Evolutionary conservation across 2,797 vertebrate genomes (phyloP), one percentile per base, ranked within the genome.

Genomic region (Ctenosaura bakeri): DNA sequence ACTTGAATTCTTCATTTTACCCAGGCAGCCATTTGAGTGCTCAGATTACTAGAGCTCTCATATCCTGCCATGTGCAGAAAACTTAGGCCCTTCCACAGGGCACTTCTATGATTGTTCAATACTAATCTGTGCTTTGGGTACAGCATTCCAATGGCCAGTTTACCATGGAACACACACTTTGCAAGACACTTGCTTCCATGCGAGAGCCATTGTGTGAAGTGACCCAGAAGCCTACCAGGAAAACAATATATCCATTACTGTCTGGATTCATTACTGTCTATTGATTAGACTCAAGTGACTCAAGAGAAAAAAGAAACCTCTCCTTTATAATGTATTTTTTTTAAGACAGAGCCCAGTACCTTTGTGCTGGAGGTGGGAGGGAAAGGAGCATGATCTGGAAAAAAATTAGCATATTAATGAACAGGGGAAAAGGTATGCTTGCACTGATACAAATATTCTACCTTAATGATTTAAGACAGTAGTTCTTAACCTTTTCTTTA

Each of bases 211-310:
- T 50, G 46, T 77, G 71, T 8, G 22, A 76, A 89, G 35, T 62
- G 69, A 26, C 38, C 79, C 81, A 77, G 56, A 77, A 84, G 32
- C 42, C 22, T 35, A 89, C 71, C n/a, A 88, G 16, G 42, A 66
- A 77, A n/a, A 6, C n/a, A 6, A n/a, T 38, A n/a, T 13, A n/a
- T 32, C 46, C 52, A 26, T 66, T 66, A 66, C 64, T 26, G 29
- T 29, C 64, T 26, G 64, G 24, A 26, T 8, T 66, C 64, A 66
- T 8, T 18, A 73, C 46, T 78, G 54, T 20, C 54, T 62, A 66
- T 73, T 59, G 71, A 54, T 22, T 6, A 42, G n/a, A 42, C 6
- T 38, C 26, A 77, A 54, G 54, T 18, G 35, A 5, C 32, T 26
- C 13, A 32, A 86, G 7, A 6, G 7, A 12, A 14, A 14, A n/a